These are phyloP conservation scores for Parascotia fuliginaria DNA, from an alignment of 2,888 invertebrate species.

Conservation along the genomic window DNA sequence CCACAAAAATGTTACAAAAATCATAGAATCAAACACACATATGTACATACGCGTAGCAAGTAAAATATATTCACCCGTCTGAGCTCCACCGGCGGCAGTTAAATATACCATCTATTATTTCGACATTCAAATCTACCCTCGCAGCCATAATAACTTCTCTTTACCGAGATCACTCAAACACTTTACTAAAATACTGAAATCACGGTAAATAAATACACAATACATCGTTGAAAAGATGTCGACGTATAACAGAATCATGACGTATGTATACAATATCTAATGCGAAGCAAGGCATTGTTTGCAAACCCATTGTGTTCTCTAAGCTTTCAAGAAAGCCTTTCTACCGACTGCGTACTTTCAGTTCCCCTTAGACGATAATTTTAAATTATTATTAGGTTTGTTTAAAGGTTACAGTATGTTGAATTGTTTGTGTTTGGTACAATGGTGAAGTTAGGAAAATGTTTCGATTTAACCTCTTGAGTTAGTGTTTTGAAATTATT, in stretches of 20 bases:
- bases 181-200: constrained; percentile 14
- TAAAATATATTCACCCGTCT: no score
- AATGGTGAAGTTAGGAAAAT: not conserved
- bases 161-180: constrained; percentile 4
- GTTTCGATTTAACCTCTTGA: no score
- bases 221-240: constrained; percentile 34
- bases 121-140: no score
- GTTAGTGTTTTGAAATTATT: no score
- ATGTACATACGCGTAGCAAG: no score
- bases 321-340: constrained; percentile 44
- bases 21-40: no score
- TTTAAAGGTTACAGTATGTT: constrained; percentile 10
- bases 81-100: no score
- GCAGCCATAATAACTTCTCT: constrained; percentile 1
- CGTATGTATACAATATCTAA: constrained; percentile 43
- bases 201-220: constrained; percentile 35
- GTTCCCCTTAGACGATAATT: constrained; percentile 23
- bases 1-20: no score
- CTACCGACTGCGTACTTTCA: constrained; percentile 26
- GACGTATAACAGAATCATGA: constrained; percentile 18
- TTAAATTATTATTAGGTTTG: constrained; percentile 28
- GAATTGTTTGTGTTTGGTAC: not conserved
- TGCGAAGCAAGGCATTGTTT: constrained; percentile 45
- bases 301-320: constrained; percentile 46
- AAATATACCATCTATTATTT: no score